phyloP scores from a whole-genome alignment of 2,888 invertebrate species.

The Eupithecia abbreviata region DNA sequence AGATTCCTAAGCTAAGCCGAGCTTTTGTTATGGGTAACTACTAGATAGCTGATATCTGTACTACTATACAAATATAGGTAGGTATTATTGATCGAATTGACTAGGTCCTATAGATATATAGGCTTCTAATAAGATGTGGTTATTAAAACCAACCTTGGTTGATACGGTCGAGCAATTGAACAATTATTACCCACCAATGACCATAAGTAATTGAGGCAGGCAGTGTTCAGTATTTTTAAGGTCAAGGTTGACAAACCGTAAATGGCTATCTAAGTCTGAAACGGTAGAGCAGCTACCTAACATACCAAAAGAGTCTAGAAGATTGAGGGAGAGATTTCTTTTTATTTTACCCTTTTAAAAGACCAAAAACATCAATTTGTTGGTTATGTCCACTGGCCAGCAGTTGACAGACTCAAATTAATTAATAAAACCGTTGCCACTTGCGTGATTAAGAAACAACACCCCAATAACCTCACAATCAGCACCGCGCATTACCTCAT shows the following conservation, averaged over 20 bases:
- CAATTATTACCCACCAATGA: not conserved
- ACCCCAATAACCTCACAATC: constrained; percentile 48
- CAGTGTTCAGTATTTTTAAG: not conserved
- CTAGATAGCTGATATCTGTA: too few relatives aligned
- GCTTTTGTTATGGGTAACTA: too few relatives aligned
- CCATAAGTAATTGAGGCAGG: not conserved
- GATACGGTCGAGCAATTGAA: not conserved
- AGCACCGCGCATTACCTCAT: constrained; percentile 69
- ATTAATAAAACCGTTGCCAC: constrained; percentile 6
- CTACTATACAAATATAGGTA: too few relatives aligned
- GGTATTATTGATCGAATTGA: too few relatives aligned
- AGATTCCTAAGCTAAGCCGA: too few relatives aligned
- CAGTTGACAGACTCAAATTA: not conserved
- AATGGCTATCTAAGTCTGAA: not conserved
- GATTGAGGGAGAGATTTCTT: not conserved
- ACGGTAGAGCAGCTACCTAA: not conserved
- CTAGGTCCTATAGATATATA: too few relatives aligned
- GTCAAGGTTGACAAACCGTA: not conserved
- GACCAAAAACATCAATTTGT: not conserved
- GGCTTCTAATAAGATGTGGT: not conserved
- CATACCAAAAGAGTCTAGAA: not conserved
- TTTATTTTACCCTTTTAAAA: not conserved
- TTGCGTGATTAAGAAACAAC: constrained; percentile 7
- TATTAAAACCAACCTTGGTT: not conserved
- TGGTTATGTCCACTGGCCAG: not conserved